These are phyloP conservation scores for Myotis planiceps DNA, from an alignment of 2,797 vertebrate species.

Conservation along the genomic window DNA sequence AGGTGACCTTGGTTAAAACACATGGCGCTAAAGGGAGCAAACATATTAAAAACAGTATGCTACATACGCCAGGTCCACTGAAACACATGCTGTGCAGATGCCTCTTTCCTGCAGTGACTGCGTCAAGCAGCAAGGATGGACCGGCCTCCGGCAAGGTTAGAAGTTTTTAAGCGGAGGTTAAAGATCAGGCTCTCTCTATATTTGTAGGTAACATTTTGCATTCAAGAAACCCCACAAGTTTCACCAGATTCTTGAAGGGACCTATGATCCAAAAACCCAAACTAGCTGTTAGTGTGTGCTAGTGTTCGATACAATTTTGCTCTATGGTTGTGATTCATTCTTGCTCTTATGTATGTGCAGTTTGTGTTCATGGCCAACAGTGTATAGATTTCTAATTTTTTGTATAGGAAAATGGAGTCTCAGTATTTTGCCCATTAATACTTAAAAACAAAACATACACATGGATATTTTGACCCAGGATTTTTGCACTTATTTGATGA, in stretches of 20 bases:
- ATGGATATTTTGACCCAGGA: not conserved
- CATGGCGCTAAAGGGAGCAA: too few relatives aligned
- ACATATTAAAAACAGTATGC: too few relatives aligned
- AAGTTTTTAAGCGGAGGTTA: not conserved
- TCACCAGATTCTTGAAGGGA: not conserved
- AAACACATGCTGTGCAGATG: too few relatives aligned
- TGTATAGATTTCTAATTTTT: not conserved
- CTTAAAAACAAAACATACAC: not conserved
- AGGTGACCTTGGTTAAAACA: too few relatives aligned
- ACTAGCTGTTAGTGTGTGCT: not conserved
- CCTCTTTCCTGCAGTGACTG: too few relatives aligned
- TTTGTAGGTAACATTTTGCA: not conserved
- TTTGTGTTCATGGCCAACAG: not conserved
- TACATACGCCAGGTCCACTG: too few relatives aligned
- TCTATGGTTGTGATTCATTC: not conserved
- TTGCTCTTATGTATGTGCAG: not conserved
- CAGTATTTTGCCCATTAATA: not conserved
- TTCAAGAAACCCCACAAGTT: not conserved
- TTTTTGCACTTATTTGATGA: not conserved
- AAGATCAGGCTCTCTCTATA: not conserved
- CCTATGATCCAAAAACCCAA: not conserved
- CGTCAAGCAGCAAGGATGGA: too few relatives aligned
- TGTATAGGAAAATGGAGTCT: not conserved
- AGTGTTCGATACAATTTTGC: not conserved
- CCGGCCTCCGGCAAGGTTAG: too few relatives aligned